Evolutionary conservation across 2,797 vertebrate species (phyloP), one percentile per base, ranked within the genome.

Genomic region (Garrulus glandarius): DNA sequence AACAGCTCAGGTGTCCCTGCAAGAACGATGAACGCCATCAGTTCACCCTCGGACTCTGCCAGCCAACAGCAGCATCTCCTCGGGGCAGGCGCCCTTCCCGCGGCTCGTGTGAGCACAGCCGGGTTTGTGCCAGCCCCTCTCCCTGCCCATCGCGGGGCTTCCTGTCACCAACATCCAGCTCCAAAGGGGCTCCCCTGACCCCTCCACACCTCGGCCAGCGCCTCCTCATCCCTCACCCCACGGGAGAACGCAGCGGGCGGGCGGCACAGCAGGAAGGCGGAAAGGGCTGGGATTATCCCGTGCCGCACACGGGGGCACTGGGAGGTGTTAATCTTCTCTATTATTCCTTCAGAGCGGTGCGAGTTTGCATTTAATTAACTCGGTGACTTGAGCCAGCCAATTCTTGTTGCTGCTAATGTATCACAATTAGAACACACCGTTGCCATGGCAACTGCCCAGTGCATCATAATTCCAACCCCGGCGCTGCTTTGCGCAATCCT

Each of bases 391-490:
- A 97, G 87, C 89, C 89, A 93, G 95, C 88, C 91, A 86, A 86
- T 92, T 92, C 96, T 56, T 68, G 91, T 79, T 93, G 88, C 84
- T 87, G 63, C 96, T 91, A 81, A 97, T 96, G 97, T 85, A 93
- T 93, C 97, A 86, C 97, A 98, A 97, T 98, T 97, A 98, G 96
- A 96, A 92, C 91, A 85, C 88, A 85, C 6, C 29, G 97, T 97
- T 92, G 89, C 94, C 96, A 97, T 39, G 91, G 98, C 96, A 97
- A 98, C 96, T 34, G 68, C 24, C 75, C 92, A 59, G 85, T 50
- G 89, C 47, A 39, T 95, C 94, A 39, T 82, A 61, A 87, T 82
- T 96, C 29, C 65, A 19, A 0, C 36, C 49, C 27, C 15, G 27
- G 50, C 37, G 47, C 24, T 3, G 89, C 49, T 5, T 76, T 18